phyloP scores from a whole-genome alignment of 30 jellyfish, hydroid and myxozoan species.

The Morbakka virulenta region DNA sequence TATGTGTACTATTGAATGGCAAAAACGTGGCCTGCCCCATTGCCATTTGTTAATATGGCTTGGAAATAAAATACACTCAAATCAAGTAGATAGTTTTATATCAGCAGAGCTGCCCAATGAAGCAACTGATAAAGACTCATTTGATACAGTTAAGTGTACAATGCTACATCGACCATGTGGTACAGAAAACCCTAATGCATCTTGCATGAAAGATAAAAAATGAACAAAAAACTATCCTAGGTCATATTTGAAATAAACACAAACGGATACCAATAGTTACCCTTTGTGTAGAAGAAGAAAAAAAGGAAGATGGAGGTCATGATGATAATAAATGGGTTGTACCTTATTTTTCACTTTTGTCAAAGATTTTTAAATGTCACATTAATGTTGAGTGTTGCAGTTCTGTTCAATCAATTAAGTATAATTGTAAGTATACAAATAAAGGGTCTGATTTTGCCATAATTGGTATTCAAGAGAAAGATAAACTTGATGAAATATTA shows the following conservation, averaged over 20 bases:
- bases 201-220: constrained; percentile 11
- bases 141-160: not conserved
- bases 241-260: not conserved
- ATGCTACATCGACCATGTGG: constrained; percentile 19
- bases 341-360: constrained; percentile 48
- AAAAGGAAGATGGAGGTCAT: constrained; percentile 17
- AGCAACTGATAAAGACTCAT: not conserved
- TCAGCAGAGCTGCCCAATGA: constrained; percentile 5
- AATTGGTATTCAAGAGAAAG: not conserved
- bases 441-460: constrained; percentile 22
- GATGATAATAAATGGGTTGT: constrained; percentile 52
- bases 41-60: not conserved
- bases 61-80: not conserved
- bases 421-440: constrained; percentile 30
- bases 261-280: not conserved
- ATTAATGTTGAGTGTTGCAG: constrained; percentile 52
- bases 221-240: not conserved
- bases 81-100: not conserved
- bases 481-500: not conserved
- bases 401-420: constrained; percentile 24
- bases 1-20: constrained; percentile 20
- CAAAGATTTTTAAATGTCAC: constrained; percentile 51
- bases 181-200: not conserved
- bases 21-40: constrained; percentile 8
- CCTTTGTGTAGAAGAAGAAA: not conserved